phyloP scores from a whole-genome alignment of 2,797 vertebrate genomes.

The Etheostoma perlongum region DNA sequence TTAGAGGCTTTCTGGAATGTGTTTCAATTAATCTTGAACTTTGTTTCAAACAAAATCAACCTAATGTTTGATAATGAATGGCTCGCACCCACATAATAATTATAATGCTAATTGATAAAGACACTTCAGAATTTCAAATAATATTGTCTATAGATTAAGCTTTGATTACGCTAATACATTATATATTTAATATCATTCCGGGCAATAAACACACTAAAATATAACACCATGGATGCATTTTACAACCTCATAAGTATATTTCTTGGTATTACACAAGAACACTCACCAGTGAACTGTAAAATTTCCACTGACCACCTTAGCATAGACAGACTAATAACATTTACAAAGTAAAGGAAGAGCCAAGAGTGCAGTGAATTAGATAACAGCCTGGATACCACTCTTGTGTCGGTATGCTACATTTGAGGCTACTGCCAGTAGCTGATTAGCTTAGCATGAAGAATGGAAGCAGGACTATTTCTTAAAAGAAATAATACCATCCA shows the following conservation, averaged over 20 bases:
- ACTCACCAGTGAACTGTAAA: constrained; percentile 19
- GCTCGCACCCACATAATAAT: not conserved
- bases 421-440: not conserved
- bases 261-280: not conserved
- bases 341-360: not conserved
- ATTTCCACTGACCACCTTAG: not conserved
- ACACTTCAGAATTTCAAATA: constrained; percentile 9
- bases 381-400: constrained; percentile 11
- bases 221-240: constrained; percentile 1
- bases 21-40: constrained; percentile 71
- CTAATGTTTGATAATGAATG: constrained; percentile 32
- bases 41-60: constrained; percentile 39
- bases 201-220: not conserved
- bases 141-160: not conserved
- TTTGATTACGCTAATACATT: constrained; percentile 17
- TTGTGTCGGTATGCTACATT: not conserved
- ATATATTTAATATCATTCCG: constrained; percentile 9
- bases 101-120: constrained; percentile 6
- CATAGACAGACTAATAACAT: constrained; percentile 15
- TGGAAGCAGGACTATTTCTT: not conserved
- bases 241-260: constrained; percentile 3
- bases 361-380: constrained; percentile 5
- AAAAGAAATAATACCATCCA: not conserved
- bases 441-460: not conserved
- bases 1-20: constrained; percentile 62